Base-by-base conservation (phyloP, 2,113 vertebrate genomes). In the Accipiter virgatus region DNA sequence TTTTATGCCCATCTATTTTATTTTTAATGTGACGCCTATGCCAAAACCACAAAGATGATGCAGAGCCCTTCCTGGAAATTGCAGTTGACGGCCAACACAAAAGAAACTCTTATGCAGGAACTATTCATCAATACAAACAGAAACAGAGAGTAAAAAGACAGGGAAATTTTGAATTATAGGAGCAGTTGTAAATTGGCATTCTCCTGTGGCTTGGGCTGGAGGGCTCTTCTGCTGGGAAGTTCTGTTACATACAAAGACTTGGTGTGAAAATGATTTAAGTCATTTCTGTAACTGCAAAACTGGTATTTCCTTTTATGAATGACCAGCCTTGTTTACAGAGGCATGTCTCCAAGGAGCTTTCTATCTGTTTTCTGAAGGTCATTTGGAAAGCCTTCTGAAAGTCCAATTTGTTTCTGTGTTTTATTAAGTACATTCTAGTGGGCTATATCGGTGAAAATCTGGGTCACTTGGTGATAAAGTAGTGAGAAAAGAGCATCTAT, bases 321-420 rank as follows among this genome's bases (percentile, higher is more conserved):
- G 58, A 81, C 26, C 40, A 78, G 20, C 9, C 45, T 87, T 95
- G 23, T 90, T 96, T 95, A 89, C 43, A 70, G 45, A 95, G 36
- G 11, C 55, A 65, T 62, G 21, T 78, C 45, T 94, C 59, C 55
- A 22, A 55, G 36, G 20, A 70, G 58, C 55, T 90, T 71, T 83
- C 40, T 31, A 29, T 86, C 50, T 68, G 38, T 90, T 91, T 95
- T 68, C 81, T 72, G 40, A 95, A 96, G 81, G 81, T 81, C n/a
- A 81, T 88, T 95, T 82, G 73, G n/a, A 92, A 97, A 84, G 10
- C 4, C 26, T 95, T 92, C 29, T 34, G 86, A 90, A 90, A 56
- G n/a, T 27, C 19, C 9, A 43, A 36, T 83, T 95, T 92, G 6
- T 79, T 96, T 89, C 42, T 83, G 27, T 79, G n/a, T 84, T 63